Base-by-base conservation (phyloP, 2,888 invertebrate genomes). In the Ormyrus thymus region DNA sequence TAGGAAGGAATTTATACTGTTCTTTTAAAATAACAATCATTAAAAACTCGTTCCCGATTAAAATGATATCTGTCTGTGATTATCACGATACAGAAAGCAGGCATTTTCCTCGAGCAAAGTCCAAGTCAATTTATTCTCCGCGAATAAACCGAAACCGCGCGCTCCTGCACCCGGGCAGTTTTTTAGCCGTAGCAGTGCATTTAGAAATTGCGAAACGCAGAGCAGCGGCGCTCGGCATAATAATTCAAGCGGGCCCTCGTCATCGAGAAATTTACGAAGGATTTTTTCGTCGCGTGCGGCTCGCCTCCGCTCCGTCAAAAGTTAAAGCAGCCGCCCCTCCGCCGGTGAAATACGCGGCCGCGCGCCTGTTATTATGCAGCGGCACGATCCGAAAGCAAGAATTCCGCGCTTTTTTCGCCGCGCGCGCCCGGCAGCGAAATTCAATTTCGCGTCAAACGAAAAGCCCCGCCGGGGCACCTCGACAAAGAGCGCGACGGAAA, bases 371-470 rank as follows among this genome's bases (percentile, higher is more conserved):
- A 66, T 68, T 59, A 66, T 75, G 53, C 74, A 68, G 51, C 66
- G 45, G 66, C 51, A 68, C 45, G 59, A 58, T 43, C 74, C 51
- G 46, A 75, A 75, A 68, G 59, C 66, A 68, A 64, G 66, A 68
- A 59, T 75, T 68, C 10, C 7, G 29, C 29, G 29, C 29, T 29
- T 29, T 29, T 29, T 29, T 29, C 15, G 1, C n/a, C 56, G 46
- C 48, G 6, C 15, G n/a, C 29, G 48, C 6, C 6, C 56, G 46
- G 7, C 45, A 48, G 48, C 11, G 15, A 70, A 76, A 71, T 76
- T 76, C 64, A 76, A 76, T 76, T 76, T 71, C 50, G 29, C 70
- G 51, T 65, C 70, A 71, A 76, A 76, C 64, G 56, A 55, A n/a
- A 48, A 11, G 3, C 11, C 15, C 15, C 45, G 9, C n/a, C 48